phyloP scores from a whole-genome alignment of 2,888 invertebrate genomes.

The Allophyes oxyacanthae region DNA sequence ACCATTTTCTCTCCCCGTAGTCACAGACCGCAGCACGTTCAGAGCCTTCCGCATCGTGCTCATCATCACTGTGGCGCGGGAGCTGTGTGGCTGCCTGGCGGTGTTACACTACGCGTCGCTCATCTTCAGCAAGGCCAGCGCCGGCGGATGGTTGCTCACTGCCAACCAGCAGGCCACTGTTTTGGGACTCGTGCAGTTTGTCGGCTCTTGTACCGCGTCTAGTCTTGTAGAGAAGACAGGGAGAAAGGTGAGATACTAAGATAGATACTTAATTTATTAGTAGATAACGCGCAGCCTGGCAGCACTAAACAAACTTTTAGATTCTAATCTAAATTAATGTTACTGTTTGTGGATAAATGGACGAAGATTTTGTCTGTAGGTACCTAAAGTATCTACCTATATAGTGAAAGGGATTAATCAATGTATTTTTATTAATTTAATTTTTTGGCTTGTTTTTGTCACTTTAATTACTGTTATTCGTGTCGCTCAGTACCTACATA shows the following conservation, averaged over 20 bases:
- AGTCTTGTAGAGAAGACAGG: slow-evolving; percentile 81
- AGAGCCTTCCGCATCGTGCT: slow-evolving; percentile 89
- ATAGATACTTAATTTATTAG: too few relatives aligned
- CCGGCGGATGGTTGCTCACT: slow-evolving; percentile 70
- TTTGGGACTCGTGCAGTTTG: slow-evolving; percentile 77
- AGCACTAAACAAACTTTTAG: too few relatives aligned
- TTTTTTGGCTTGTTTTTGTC: too few relatives aligned
- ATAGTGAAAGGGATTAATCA: too few relatives aligned
- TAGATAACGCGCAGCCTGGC: too few relatives aligned
- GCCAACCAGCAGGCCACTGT: slow-evolving; percentile 82
- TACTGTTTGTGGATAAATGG: too few relatives aligned
- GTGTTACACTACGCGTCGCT: slow-evolving; percentile 83
- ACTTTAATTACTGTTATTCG: too few relatives aligned
- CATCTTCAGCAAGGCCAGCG: slow-evolving; percentile 81
- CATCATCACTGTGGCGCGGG: slow-evolving; percentile 79
- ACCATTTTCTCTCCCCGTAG: slow-evolving; percentile 54
- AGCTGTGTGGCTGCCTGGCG: slow-evolving; percentile 83
- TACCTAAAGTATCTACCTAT: too few relatives aligned
- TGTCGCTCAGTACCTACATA: too few relatives aligned
- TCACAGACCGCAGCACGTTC: slow-evolving; percentile 78
- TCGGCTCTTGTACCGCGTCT: slow-evolving; percentile 82
- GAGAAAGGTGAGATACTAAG: slow-evolving; percentile 71
- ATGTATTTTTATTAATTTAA: too few relatives aligned
- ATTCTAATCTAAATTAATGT: too few relatives aligned
- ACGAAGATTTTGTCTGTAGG: too few relatives aligned